phyloP scores from a whole-genome alignment of 2,797 vertebrate genomes.

The Urosaurus nigricauda region DNA sequence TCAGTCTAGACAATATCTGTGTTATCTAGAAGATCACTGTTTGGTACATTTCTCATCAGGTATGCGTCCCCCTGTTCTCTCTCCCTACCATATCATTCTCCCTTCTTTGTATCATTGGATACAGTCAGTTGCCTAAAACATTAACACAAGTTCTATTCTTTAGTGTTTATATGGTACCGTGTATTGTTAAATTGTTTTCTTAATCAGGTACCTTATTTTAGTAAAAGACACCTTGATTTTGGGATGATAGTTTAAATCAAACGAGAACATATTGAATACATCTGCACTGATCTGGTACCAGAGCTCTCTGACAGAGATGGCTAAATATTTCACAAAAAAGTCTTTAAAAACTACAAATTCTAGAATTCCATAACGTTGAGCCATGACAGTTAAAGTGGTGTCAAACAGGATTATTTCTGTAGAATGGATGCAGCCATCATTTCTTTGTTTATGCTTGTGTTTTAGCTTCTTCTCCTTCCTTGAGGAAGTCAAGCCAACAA shows the following conservation, averaged over 20 bases:
- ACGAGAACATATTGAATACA: background rate
- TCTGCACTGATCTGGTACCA: too few relatives aligned
- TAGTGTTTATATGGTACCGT: background rate
- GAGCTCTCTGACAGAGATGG: too few relatives aligned
- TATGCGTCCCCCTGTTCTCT: too few relatives aligned
- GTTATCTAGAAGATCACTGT: background rate
- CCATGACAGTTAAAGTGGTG: too few relatives aligned
- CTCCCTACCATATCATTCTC: background rate
- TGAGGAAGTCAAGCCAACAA: background rate
- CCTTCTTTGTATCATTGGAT: background rate
- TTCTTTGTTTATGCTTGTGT: background rate
- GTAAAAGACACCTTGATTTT: background rate
- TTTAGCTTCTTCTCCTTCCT: background rate
- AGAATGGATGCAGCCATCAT: background rate
- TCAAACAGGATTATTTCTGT: too few relatives aligned
- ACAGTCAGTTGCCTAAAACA: background rate
- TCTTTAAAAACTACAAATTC: too few relatives aligned
- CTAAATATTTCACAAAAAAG: too few relatives aligned
- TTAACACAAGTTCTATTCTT: background rate
- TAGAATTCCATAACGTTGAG: too few relatives aligned
- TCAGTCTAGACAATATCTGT: background rate
- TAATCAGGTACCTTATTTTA: background rate
- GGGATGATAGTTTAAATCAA: background rate
- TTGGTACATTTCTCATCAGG: background rate
- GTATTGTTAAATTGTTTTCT: slow-evolving; percentile 12